These are phyloP conservation scores for Anagrus nilaparvatae DNA, from an alignment of 1,140 invertebrate genomes.

Conservation along the genomic window DNA sequence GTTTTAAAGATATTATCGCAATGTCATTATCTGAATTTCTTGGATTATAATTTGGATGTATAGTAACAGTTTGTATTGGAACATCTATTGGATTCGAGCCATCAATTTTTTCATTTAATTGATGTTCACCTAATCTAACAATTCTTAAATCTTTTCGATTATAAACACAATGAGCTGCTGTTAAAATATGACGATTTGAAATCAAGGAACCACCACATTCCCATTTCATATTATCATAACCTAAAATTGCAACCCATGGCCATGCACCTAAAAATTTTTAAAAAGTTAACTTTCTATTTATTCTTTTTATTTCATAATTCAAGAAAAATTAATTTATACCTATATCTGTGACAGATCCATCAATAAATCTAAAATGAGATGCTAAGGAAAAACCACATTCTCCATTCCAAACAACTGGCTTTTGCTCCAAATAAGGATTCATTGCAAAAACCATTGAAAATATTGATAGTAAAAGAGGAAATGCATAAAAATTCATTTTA, in stretches of 20 bases:
- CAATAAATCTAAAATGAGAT: no score
- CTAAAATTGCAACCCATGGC: constrained; percentile 63
- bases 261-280: constrained; percentile 60
- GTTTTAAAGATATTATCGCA: constrained; percentile 54
- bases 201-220: constrained; percentile 75
- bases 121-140: constrained; percentile 62
- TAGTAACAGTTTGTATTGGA: constrained; percentile 44
- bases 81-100: constrained; percentile 54
- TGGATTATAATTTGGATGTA: constrained; percentile 59
- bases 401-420: no score
- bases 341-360: no score
- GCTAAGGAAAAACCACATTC: no score
- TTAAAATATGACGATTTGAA: constrained; percentile 60
- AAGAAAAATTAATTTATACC: no score
- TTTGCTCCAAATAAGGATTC: no score
- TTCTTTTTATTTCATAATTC: no score
- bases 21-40: constrained; percentile 62
- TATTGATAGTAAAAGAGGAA: no score
- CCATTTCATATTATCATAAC: constrained; percentile 49
- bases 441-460: no score
- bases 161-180: constrained; percentile 74
- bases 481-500: no score
- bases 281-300: no score
- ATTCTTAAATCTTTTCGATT: constrained; percentile 45
- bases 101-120: constrained; percentile 50